These are phyloP conservation scores for Hymenochirus boettgeri DNA, from an alignment of 2,113 vertebrate species.

Conservation along the genomic window DNA sequence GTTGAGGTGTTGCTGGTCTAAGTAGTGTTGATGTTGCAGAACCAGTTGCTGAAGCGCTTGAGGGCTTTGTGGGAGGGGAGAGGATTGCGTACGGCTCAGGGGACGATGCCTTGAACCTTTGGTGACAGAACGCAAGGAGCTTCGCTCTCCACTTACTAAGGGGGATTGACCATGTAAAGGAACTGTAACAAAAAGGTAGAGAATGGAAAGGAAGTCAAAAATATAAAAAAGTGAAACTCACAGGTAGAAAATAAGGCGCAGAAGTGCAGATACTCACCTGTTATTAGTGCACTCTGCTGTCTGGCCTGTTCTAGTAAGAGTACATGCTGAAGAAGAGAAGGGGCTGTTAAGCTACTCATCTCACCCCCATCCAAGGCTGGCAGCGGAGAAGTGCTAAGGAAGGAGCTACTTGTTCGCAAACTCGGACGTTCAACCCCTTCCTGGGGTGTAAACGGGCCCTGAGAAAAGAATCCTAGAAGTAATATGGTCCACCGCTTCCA, in stretches of 20 bases:
- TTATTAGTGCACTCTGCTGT: conserved; percentile 86
- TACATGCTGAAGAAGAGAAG: conserved; percentile 87
- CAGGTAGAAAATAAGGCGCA: background rate
- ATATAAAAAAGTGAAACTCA: background rate
- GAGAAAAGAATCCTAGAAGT: background rate
- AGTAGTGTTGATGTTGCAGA: conserved; percentile 87
- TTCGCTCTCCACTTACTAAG: conserved; percentile 80
- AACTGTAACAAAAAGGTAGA: conserved; percentile 56
- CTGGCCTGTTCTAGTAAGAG: conserved; percentile 89
- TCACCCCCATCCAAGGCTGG: conserved; percentile 77
- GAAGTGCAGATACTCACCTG: conserved; percentile 58
- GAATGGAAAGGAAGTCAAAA: background rate
- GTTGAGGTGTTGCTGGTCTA: conserved; percentile 72
- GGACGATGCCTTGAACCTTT: conserved; percentile 87
- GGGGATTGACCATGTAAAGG: conserved; percentile 89
- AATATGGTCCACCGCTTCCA: background rate
- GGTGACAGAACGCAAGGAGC: conserved; percentile 71
- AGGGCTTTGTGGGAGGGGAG: conserved; percentile 85
- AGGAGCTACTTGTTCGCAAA: conserved; percentile 77
- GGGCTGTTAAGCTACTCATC: conserved; percentile 67
- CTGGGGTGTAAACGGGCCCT: conserved; percentile 78
- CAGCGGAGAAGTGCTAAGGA: conserved; percentile 84
- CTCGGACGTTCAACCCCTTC: conserved; percentile 84
- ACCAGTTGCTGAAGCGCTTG: conserved; percentile 91
- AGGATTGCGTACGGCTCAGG: conserved; percentile 85